Conservation (phyloP, 2,113 vertebrate species). For the Alethe castanea region DNA sequence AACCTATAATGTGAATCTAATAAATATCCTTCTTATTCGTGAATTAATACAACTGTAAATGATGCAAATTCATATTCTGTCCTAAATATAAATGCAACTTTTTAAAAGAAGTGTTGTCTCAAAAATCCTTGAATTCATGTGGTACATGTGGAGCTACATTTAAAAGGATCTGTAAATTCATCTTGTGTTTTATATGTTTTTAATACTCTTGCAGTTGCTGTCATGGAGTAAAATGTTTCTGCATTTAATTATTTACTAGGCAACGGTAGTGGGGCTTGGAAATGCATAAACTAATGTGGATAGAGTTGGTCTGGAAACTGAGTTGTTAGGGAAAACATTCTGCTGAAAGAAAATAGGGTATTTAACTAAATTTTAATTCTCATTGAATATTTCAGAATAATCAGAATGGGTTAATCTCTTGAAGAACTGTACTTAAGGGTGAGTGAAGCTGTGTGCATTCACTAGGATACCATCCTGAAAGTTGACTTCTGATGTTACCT, state of each 20-base stretch:
- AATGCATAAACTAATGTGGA: neutral
- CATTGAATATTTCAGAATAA: neutral
- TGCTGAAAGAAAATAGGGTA: neutral
- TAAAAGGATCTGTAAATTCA: neutral
- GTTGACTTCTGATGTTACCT: neutral
- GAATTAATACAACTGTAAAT: neutral
- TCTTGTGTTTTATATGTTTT: neutral
- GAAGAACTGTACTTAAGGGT: neutral
- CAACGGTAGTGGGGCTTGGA: neutral
- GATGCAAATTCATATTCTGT: neutral
- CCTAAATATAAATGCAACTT: neutral
- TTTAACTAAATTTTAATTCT: neutral
- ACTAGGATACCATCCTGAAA: neutral
- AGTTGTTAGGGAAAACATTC: neutral
- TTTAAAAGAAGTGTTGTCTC: neutral
- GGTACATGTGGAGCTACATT: neutral
- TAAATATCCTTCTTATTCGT: neutral
- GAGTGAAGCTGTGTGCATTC: neutral
- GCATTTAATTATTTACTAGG: neutral
- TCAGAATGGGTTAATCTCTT: neutral
- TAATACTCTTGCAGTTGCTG: neutral
- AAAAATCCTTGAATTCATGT: neutral
- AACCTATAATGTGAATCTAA: neutral
- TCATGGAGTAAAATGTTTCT: neutral
- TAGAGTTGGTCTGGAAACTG: neutral